Evolutionary conservation across 2,797 vertebrate species (phyloP).

Genomic region (Aeoliscus strigatus): DNA sequence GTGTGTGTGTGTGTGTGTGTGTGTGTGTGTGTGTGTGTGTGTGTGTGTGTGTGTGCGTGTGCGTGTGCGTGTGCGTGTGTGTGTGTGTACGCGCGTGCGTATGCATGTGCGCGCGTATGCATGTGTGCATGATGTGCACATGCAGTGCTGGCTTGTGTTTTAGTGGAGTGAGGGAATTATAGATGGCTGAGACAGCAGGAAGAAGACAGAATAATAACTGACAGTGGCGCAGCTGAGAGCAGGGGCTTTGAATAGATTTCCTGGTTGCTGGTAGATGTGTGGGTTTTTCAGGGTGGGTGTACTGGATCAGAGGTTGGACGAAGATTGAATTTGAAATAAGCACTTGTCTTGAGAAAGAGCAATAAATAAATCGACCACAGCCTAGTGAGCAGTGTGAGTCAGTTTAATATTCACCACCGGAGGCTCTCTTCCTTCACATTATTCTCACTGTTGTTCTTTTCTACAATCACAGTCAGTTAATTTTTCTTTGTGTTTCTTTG

Average conservation of each 20-base stretch:
- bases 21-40: background rate
- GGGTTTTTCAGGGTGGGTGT: slow-evolving; percentile 44
- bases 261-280: slow-evolving; percentile 37
- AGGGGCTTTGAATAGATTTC: slow-evolving; percentile 44
- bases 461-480: slow-evolving; percentile 1
- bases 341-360: slow-evolving; percentile 31
- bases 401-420: slow-evolving; percentile 7
- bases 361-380: slow-evolving; percentile 33
- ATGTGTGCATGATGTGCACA: slow-evolving; percentile 15
- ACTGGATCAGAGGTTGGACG: slow-evolving; percentile 35
- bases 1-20: slow-evolving; percentile 1
- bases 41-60: slow-evolving; percentile 1
- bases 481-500: slow-evolving; percentile 8
- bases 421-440: slow-evolving; percentile 7
- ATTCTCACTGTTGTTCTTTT: background rate
- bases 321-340: slow-evolving; percentile 45
- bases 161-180: slow-evolving; percentile 27
- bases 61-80: background rate
- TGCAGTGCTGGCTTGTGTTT: slow-evolving; percentile 24
- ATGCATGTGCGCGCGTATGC: background rate
- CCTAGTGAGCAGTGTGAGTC: slow-evolving; percentile 34
- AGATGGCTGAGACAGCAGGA: slow-evolving; percentile 53
- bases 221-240: slow-evolving; percentile 39
- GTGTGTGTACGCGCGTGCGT: slow-evolving; percentile 2
- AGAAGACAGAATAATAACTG: slow-evolving; percentile 47